A percentile compares a stretch with the other conserved stretches of the same genome.
These are phyloP conservation scores for Diorhabda carinulata DNA, from an alignment of 1,140 invertebrate genomes.

Conservation along the genomic window DNA sequence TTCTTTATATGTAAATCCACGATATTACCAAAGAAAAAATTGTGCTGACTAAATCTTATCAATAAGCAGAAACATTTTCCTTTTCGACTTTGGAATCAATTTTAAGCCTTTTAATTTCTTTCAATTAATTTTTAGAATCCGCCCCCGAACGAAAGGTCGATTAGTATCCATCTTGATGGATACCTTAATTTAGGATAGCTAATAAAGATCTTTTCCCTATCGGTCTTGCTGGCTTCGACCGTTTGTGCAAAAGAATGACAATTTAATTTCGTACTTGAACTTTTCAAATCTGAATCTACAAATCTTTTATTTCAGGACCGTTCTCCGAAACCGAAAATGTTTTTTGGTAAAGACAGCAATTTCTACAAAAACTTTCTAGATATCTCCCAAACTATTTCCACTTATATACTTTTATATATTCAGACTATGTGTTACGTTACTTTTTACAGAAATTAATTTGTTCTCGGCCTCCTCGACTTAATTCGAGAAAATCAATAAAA, in stretches of 20 bases:
- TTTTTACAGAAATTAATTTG: too few relatives aligned
- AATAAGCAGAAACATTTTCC: not conserved
- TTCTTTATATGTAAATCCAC: too few relatives aligned
- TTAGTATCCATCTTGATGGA: slow-evolving; percentile 14
- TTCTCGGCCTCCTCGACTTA: too few relatives aligned
- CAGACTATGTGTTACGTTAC: too few relatives aligned
- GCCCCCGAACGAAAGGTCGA: slow-evolving; percentile 8
- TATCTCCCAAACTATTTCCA: too few relatives aligned
- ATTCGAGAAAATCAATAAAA: too few relatives aligned
- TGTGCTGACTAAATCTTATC: not conserved
- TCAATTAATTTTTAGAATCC: slow-evolving; percentile 14
- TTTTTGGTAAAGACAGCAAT: too few relatives aligned
- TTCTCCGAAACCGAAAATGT: too few relatives aligned
- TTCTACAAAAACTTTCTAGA: too few relatives aligned
- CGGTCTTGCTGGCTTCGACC: not conserved
- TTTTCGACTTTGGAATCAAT: not conserved
- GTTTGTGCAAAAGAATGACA: slow-evolving; percentile 37
- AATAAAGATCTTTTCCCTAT: slow-evolving; percentile 8
- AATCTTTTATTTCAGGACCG: not conserved
- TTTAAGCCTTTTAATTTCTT: slow-evolving; percentile 8
- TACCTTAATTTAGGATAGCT: slow-evolving; percentile 19
- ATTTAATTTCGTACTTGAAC: slow-evolving; percentile 35
- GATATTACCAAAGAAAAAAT: too few relatives aligned
- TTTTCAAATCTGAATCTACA: slow-evolving; percentile 34
- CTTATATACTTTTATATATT: too few relatives aligned